Percentiles rank a stretch among this genome's conserved stretches.
These are phyloP conservation scores for Megaceryle maxima DNA, from an alignment of 2,113 vertebrate species.

Conservation along the genomic window DNA sequence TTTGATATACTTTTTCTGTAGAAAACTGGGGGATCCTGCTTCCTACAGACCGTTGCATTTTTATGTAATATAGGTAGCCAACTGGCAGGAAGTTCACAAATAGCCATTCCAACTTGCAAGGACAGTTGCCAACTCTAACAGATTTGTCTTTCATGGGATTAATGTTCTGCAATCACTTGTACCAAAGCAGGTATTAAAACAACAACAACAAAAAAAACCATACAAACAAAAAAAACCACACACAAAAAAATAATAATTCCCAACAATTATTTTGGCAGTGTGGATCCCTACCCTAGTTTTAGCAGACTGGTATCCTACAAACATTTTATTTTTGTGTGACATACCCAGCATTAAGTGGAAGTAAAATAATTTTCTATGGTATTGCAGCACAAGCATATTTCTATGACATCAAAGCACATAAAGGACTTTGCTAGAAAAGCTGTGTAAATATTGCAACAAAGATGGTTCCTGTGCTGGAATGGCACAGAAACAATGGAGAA, in stretches of 20 bases:
- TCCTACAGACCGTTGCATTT: background rate
- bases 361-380: background rate
- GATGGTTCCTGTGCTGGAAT: background rate
- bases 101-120: background rate
- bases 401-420: background rate
- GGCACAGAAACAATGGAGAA: background rate
- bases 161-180: background rate
- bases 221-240: too few species aligned
- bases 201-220: too few species aligned
- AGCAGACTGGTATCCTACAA: background rate
- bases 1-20: background rate
- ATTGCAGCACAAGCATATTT: background rate
- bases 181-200: background rate
- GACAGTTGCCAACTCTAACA: background rate
- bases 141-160: slow-evolving; percentile 37
- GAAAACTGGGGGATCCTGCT: background rate
- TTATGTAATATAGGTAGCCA: background rate
- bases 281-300: background rate
- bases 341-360: background rate
- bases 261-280: background rate
- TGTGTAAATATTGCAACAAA: background rate
- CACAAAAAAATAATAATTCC: too few species aligned
- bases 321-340: background rate
- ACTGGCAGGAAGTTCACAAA: background rate
- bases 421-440: background rate